Percentiles rank a stretch among this genome's conserved stretches.
Conservation (phyloP, 2,888 invertebrate genomes). For the Nemapogon koenigi region DNA sequence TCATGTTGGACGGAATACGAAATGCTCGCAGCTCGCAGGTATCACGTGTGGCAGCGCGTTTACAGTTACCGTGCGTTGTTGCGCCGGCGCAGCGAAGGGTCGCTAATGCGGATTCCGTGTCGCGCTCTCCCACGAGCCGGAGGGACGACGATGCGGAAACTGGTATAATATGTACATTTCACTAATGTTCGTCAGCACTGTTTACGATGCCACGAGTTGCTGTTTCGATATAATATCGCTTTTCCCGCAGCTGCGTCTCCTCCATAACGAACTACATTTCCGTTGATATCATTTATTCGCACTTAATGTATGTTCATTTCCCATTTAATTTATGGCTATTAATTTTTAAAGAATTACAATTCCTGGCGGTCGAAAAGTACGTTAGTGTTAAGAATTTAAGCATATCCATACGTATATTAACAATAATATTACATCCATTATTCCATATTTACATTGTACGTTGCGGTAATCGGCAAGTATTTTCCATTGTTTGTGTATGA, state of each 20-base stretch:
- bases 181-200: not conserved
- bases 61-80: constrained; percentile 23
- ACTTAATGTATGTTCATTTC: too few species aligned
- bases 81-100: constrained; percentile 23
- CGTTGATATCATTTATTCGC: constrained; percentile 28
- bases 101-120: constrained; percentile 32
- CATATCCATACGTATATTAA: too few species aligned
- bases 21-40: constrained; percentile 22
- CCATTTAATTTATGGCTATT: too few species aligned
- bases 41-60: constrained; percentile 14
- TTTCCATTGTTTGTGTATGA: too few species aligned
- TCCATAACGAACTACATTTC: constrained; percentile 31
- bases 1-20: constrained; percentile 27
- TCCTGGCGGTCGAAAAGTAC: too few species aligned
- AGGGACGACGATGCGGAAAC: constrained; percentile 26
- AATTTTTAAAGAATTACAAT: too few species aligned
- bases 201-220: not conserved
- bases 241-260: constrained; percentile 16
- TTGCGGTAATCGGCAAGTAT: too few species aligned
- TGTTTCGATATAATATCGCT: constrained; percentile 18
- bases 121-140: constrained; percentile 15
- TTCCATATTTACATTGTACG: too few species aligned
- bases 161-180: constrained; percentile 9
- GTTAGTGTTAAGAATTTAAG: too few species aligned
- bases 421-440: too few species aligned